Base-by-base conservation (phyloP, 2,888 invertebrate genomes). In the Erebia ligea region DNA sequence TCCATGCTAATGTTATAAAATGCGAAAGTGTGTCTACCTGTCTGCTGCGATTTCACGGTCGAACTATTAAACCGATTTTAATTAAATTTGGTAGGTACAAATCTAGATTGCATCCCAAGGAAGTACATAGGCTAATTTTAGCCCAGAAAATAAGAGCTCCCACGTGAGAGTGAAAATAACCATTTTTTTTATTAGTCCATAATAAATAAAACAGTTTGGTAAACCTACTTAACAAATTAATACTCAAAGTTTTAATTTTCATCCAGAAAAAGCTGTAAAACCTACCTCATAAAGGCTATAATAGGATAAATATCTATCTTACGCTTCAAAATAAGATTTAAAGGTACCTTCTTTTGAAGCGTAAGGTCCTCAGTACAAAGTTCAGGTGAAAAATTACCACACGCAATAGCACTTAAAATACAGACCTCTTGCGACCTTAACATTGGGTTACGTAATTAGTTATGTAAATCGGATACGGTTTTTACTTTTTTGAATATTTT, bases 321-420 rank as follows among this genome's bases (percentile, higher is more conserved):
- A 34, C 34, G 34, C 34, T 34, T 34, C 34, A 34, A 6, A 34
- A 34, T 0, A 34, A 34, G 17, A 56, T 63, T 52, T 25, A 52
- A 42, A 54, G 15, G 63, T 13, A 65, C 52, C 17, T 67, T 25
- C 25, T 25, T 25, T 25, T 25, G 25, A 25, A 25, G 25, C 25
- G 40, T 52, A 45, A 17, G 34, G 42, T 19, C 40, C n/a, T 50
- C 67, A 58, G 61, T 70, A 67, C 65, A 68, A 69, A 42, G 62
- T 69, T 71, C 72, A 66, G 62, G 73, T 76, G 73, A 76, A 75
- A 78, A 75, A 76, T 75, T 42, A 75, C 72, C 73, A 66, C 71
- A 74, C 69, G 72, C 69, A 69, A 69, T 56, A 67, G 69, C 72
- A 73, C 75, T 76, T 75, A 74, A 72, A 70, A 75, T 70, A 19